Evolutionary conservation across 1,140 invertebrate genomes (phyloP).

Genomic region (Drosophila pandora): DNA sequence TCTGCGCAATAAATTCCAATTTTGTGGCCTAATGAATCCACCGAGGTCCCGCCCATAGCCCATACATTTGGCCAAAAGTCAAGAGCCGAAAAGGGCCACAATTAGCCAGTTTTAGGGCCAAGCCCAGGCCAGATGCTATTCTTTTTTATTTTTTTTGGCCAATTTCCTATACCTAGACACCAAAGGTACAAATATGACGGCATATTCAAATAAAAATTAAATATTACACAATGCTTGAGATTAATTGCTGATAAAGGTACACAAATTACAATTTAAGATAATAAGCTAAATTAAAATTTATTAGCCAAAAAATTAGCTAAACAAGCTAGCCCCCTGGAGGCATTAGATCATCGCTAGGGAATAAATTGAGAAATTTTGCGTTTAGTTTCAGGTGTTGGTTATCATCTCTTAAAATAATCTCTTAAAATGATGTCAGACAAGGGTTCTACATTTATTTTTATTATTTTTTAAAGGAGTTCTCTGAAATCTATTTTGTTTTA

Average conservation of each 20-base stretch:
- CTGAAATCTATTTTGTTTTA: neutral
- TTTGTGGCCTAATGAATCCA: conserved; percentile 74
- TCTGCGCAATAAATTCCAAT: conserved; percentile 78
- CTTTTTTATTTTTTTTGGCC: neutral
- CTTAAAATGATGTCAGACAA: conserved; percentile 20
- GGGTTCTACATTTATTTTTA: conserved; percentile 7
- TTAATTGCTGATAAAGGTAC: conserved; percentile 43
- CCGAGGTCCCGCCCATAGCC: conserved; percentile 47
- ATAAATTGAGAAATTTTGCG: neutral
- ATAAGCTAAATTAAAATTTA: conserved; percentile 34
- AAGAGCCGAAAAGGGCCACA: conserved; percentile 53
- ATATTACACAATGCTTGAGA: conserved; percentile 42
- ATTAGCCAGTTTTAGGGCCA: conserved; percentile 45
- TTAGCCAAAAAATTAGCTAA: conserved; percentile 33
- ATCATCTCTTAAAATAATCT: conserved; percentile 9
- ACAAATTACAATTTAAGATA: conserved; percentile 38
- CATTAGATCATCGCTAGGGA: conserved; percentile 32
- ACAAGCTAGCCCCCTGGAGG: conserved; percentile 5
- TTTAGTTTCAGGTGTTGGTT: neutral
- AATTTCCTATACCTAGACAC: conserved; percentile 4
- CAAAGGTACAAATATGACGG: conserved; percentile 32
- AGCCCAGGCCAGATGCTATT: conserved; percentile 19
- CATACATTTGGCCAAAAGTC: conserved; percentile 56
- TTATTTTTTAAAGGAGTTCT: conserved; percentile 13
- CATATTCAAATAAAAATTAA: conserved; percentile 37